These are phyloP conservation scores for Priocnemis perturbator DNA, from an alignment of 2,888 invertebrate genomes.

Conservation along the genomic window DNA sequence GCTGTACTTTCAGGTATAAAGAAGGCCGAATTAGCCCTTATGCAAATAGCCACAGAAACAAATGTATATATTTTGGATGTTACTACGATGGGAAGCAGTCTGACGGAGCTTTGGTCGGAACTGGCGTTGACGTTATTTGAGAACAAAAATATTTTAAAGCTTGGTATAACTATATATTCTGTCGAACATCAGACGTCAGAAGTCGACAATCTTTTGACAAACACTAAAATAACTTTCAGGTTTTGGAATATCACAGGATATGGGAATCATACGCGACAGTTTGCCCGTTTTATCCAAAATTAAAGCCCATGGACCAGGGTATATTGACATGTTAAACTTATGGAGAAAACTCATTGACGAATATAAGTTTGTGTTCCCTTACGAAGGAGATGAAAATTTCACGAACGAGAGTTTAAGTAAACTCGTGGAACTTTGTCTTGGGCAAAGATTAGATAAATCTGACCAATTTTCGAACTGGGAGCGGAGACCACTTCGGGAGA, in stretches of 20 bases:
- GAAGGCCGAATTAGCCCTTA: slow-evolving; percentile 83
- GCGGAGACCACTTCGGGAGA: slow-evolving; percentile 85
- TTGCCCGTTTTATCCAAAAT: slow-evolving; percentile 77
- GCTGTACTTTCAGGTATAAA: slow-evolving; percentile 72
- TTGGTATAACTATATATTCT: slow-evolving; percentile 77
- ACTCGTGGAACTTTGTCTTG: slow-evolving; percentile 86
- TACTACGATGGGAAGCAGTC: slow-evolving; percentile 77
- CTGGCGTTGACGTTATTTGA: slow-evolving; percentile 82
- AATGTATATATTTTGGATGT: slow-evolving; percentile 88
- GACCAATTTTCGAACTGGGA: slow-evolving; percentile 96
- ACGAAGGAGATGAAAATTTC: slow-evolving; percentile 76
- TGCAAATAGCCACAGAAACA: slow-evolving; percentile 87
- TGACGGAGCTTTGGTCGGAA: slow-evolving; percentile 78
- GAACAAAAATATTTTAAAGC: slow-evolving; percentile 86
- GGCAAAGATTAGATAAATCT: slow-evolving; percentile 87
- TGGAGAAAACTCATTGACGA: slow-evolving; percentile 79
- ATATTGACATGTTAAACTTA: slow-evolving; percentile 79
- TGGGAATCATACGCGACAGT: slow-evolving; percentile 79
- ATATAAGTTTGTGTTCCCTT: slow-evolving; percentile 78
- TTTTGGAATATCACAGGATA: slow-evolving; percentile 79
- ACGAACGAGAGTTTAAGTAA: slow-evolving; percentile 83
- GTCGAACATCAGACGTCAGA: background rate
- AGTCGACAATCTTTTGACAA: too few species aligned
- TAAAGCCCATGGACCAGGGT: slow-evolving; percentile 76
- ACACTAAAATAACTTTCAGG: slow-evolving; percentile 67